These are phyloP conservation scores for Brevimyrus niger DNA, from an alignment of 2,113 vertebrate genomes.

Conservation along the genomic window DNA sequence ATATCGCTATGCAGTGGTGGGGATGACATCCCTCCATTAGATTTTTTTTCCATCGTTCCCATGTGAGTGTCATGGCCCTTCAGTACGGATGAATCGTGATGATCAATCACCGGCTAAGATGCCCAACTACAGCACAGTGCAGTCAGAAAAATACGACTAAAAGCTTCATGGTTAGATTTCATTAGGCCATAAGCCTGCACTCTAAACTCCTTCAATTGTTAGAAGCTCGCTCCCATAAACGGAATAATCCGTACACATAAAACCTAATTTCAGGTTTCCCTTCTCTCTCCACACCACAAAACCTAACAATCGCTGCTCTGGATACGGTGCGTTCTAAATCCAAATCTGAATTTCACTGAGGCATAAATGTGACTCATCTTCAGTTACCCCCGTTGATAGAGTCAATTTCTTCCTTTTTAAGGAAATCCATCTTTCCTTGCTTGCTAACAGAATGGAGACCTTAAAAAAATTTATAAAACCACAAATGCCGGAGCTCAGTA, in stretches of 20 bases:
- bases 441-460: background rate
- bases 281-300: constrained; percentile 1
- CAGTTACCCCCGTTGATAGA: background rate
- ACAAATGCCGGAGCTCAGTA: background rate
- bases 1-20: background rate
- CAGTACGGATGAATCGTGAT: background rate
- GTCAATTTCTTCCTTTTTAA: constrained; percentile 8
- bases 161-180: constrained; percentile 9
- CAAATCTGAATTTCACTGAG: constrained; percentile 6
- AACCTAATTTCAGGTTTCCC: background rate
- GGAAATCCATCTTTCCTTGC: background rate
- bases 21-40: background rate
- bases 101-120: background rate
- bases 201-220: background rate
- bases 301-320: background rate
- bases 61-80: background rate
- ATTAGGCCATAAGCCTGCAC: constrained; percentile 8
- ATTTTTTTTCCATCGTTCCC: background rate
- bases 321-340: background rate
- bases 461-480: background rate
- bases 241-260: constrained; percentile 6
- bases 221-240: background rate
- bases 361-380: background rate
- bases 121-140: background rate
- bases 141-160: background rate